A percentile compares a stretch with the other conserved stretches of the same genome.
Conservation (phyloP, 2,797 vertebrate genomes). For the Meda fulgida region DNA sequence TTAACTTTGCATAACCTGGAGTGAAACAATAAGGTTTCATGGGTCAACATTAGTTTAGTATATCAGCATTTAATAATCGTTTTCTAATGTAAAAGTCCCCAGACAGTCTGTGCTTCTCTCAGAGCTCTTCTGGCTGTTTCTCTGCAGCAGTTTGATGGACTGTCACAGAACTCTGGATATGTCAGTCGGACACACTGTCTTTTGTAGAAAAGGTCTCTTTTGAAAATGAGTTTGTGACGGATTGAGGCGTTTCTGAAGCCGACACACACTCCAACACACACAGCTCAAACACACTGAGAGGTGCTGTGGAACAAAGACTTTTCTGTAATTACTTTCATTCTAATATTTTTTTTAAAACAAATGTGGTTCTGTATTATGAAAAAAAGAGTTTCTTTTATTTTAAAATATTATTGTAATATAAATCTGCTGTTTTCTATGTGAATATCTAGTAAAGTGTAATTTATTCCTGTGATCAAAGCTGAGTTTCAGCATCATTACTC, state of each 20-base stretch:
- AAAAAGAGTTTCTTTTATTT: too few species aligned
- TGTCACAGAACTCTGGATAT: not conserved
- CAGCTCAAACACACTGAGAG: not conserved
- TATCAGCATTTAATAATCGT: too few species aligned
- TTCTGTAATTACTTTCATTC: not conserved
- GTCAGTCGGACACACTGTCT: conserved; percentile 28
- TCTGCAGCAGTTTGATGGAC: conserved; percentile 18
- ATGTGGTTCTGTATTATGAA: not conserved
- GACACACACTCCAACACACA: too few species aligned
- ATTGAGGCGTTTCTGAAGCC: not conserved
- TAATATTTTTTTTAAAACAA: not conserved
- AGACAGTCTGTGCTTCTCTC: conserved; percentile 1
- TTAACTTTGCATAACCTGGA: too few species aligned
- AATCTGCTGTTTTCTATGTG: not conserved
- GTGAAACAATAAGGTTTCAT: too few species aligned
- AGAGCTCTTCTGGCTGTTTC: conserved; percentile 50
- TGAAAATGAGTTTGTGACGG: not conserved
- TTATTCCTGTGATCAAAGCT: not conserved
- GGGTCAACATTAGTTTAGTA: too few species aligned
- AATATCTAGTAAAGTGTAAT: not conserved
- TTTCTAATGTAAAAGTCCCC: too few species aligned
- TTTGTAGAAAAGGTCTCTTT: not conserved
- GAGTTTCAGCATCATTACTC: too few species aligned
- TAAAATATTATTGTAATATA: not conserved
- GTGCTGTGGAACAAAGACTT: not conserved